phyloP scores from a whole-genome alignment of 2,113 vertebrate species.

The Argyrosomus japonicus region DNA sequence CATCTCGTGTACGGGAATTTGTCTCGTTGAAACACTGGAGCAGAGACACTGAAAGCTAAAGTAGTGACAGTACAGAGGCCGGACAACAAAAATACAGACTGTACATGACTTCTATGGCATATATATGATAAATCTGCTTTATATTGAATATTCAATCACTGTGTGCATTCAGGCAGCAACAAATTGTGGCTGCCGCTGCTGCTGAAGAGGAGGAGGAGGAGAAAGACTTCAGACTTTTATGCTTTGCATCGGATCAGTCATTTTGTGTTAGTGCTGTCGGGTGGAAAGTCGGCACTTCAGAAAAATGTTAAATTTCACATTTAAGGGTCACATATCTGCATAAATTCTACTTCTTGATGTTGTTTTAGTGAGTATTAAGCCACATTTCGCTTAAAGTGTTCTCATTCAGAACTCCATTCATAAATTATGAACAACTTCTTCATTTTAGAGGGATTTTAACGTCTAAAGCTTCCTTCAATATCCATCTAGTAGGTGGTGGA shows the following conservation, averaged over 20 bases:
- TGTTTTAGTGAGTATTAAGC: background rate
- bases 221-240: background rate
- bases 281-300: background rate
- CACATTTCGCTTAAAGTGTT: background rate
- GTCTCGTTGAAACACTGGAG: slow-evolving; percentile 33
- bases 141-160: slow-evolving; percentile 49
- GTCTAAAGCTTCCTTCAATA: background rate
- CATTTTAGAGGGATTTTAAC: background rate
- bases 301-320: background rate
- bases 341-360: background rate
- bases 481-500: too few species aligned
- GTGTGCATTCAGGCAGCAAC: slow-evolving; percentile 42
- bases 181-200: background rate
- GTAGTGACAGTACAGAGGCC: slow-evolving; percentile 11
- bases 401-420: background rate
- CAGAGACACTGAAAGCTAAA: background rate
- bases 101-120: background rate
- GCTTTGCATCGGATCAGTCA: slow-evolving; percentile 7
- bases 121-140: slow-evolving; percentile 31
- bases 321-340: background rate
- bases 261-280: background rate
- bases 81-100: background rate
- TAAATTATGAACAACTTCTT: background rate
- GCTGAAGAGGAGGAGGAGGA: background rate
- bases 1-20: slow-evolving; percentile 43